These are phyloP conservation scores for Pardalotus punctatus DNA, from an alignment of 2,113 vertebrate species.

Conservation along the genomic window DNA sequence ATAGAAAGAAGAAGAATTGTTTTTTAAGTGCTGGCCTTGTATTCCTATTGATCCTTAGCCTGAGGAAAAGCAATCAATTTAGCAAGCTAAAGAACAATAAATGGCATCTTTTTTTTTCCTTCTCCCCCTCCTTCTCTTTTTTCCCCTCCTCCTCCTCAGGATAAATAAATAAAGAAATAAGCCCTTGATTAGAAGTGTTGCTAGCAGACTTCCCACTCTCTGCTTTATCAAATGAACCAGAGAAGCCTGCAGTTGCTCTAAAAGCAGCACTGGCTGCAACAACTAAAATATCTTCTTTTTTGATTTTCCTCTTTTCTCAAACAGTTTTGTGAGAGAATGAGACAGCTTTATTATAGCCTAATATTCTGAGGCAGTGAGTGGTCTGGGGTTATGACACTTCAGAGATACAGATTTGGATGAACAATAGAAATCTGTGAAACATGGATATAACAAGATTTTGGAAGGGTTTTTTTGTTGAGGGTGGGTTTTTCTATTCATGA, in stretches of 20 bases:
- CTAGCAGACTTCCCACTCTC: not conserved
- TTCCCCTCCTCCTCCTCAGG: not conserved
- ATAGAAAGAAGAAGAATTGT: not conserved
- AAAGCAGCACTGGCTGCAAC: not conserved
- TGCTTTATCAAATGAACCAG: conserved; percentile 22
- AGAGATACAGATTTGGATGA: conserved; percentile 10
- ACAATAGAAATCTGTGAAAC: conserved; percentile 41
- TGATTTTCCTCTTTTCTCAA: conserved; percentile 23
- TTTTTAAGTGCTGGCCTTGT: not conserved
- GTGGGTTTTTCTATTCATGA: conserved; percentile 14
- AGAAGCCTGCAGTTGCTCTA: not conserved
- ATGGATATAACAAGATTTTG: conserved; percentile 24
- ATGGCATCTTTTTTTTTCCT: not conserved
- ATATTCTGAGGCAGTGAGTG: conserved; percentile 40
- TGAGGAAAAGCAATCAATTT: not conserved
- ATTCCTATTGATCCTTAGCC: not conserved
- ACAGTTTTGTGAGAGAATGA: conserved; percentile 33
- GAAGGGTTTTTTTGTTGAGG: not conserved
- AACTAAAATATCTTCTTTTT: not conserved
- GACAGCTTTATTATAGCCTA: conserved; percentile 42
- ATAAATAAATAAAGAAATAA: not conserved
- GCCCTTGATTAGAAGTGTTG: not conserved
- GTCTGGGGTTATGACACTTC: conserved; percentile 17
- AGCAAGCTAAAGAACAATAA: not conserved
- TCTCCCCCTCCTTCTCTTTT: not conserved